Evolutionary conservation across 2,113 vertebrate genomes (phyloP), one percentile per base, ranked within the genome.

Genomic region (Chloebia gouldiae): DNA sequence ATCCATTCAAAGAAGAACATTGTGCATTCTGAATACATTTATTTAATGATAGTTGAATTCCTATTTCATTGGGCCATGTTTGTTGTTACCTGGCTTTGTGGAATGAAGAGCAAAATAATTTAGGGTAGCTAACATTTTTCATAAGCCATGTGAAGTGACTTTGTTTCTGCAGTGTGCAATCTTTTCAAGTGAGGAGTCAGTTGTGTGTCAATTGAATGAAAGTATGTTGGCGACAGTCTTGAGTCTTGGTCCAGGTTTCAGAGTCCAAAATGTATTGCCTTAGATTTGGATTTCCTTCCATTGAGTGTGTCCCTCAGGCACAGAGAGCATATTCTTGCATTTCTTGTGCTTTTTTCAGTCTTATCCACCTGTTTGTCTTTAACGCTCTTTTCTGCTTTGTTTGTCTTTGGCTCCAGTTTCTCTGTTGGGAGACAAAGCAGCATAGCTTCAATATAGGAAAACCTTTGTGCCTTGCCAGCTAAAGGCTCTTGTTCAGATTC

Each of bases 281-380:
- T 90, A n/a, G 51, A 25, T 91, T 73, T 95, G 39, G 39, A 65
- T 92, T 88, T 68, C 23, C 20, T 37, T 90, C 42, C 42, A 57
- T 13, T 82, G 30, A 25, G 19, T 70, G 70, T 2, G 9, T 71
- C 44, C 53, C 61, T 81, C 20, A 33, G 79, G 71, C 66, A 81
- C n/a, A 65, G 81, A 70, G 42, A 81, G 31, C 59, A 22, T 63
- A 78, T 79, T 37, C n/a, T 87, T 85, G 37, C 22, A 56, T 84
- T 81, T 76, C 53, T 30, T 78, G 56, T 5, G 8, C 4, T 5
- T 64, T 82, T 86, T 83, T 86, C 47, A 1, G 53, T 64, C 40
- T 94, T 79, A 72, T 13, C 54, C 84, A 89, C 87, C 81, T 89
- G 60, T 93, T 95, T 91, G 87, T 82, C 68, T 90, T 92, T 86